Conservation (phyloP, 2,113 vertebrate genomes). For the Chionis minor region DNA sequence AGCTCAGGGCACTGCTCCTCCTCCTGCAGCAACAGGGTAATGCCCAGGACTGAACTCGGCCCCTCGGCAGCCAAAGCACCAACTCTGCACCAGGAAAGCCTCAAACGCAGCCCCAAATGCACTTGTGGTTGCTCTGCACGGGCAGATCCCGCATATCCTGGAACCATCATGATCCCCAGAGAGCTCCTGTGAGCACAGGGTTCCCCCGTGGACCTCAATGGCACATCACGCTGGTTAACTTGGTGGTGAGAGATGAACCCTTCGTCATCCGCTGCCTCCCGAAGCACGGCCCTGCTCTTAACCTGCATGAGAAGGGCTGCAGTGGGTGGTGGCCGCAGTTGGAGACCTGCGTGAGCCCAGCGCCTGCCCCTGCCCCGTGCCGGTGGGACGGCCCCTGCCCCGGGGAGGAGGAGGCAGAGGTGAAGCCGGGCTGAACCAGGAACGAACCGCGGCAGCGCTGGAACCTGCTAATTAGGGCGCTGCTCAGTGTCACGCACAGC, state of each 20-base stretch:
- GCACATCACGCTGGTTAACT: fast-evolving
- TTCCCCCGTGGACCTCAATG: fast-evolving
- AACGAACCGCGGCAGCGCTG: fast-evolving
- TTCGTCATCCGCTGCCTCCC: background rate
- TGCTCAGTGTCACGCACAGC: background rate
- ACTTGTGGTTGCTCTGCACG: fast-evolving
- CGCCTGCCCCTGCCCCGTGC: background rate
- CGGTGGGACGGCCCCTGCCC: fast-evolving
- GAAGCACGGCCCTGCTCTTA: fast-evolving
- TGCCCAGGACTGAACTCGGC: background rate
- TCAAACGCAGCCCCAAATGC: background rate
- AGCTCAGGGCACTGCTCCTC: background rate
- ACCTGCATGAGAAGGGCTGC: background rate
- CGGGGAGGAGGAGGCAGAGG: background rate
- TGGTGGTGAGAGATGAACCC: background rate
- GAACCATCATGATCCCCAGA: fast-evolving
- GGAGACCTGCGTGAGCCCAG: background rate
- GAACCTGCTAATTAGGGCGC: fast-evolving
- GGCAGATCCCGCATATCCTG: background rate
- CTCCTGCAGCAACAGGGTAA: background rate
- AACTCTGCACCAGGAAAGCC: background rate
- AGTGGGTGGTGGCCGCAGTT: background rate
- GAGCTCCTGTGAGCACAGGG: background rate
- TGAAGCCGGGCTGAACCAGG: background rate
- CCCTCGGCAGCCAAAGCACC: fast-evolving